These are phyloP conservation scores for Agrochola lychnidis DNA, from an alignment of 2,888 invertebrate species.

Conservation along the genomic window DNA sequence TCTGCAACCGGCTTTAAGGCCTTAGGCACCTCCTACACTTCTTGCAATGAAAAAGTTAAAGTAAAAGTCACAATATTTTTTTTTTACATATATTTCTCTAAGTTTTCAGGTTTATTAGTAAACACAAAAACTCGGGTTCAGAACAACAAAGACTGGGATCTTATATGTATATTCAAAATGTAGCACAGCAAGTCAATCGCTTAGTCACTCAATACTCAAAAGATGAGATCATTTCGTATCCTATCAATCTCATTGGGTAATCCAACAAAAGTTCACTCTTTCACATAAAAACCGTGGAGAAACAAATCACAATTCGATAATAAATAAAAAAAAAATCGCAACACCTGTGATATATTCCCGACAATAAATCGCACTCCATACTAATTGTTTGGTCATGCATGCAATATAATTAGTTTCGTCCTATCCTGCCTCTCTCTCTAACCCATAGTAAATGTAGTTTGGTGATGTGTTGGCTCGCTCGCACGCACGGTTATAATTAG, in stretches of 20 bases:
- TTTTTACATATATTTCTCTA: no score
- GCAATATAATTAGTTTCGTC: slow-evolving; percentile 57
- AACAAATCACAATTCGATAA: slow-evolving; percentile 12
- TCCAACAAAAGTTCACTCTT: slow-evolving; percentile 17
- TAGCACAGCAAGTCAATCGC: no score
- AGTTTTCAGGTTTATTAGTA: no score
- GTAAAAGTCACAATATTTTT: no score
- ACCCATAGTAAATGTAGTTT: slow-evolving; percentile 10
- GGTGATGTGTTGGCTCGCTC: slow-evolving; percentile 7
- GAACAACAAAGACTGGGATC: no score
- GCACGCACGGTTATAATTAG: slow-evolving; percentile 49
- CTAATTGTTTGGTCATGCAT: slow-evolving; percentile 60
- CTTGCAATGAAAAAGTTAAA: no score
- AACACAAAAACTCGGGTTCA: no score
- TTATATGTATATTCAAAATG: no score
- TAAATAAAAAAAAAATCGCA: slow-evolving; percentile 46
- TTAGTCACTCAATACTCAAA: background rate
- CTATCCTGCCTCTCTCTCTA: slow-evolving; percentile 26
- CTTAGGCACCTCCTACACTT: no score
- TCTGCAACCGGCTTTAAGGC: no score
- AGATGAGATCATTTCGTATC: background rate
- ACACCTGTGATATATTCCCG: slow-evolving; percentile 52
- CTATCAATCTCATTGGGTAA: background rate
- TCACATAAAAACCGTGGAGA: slow-evolving; percentile 5
- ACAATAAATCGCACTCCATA: slow-evolving; percentile 63